These are phyloP conservation scores for Lithophane ornitopus DNA, from an alignment of 2,888 invertebrate genomes.

Conservation along the genomic window DNA sequence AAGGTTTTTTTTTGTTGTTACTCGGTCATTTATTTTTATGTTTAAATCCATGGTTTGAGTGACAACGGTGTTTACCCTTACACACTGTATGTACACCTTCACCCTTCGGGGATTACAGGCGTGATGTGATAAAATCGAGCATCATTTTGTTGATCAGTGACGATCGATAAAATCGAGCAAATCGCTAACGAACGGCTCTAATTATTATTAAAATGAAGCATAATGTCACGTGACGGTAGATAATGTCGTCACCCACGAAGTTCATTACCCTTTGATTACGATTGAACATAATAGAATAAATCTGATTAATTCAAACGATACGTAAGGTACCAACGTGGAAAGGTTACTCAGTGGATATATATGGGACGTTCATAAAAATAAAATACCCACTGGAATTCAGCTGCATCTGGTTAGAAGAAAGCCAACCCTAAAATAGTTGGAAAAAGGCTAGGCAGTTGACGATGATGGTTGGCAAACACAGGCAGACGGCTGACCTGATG, in stretches of 20 bases:
- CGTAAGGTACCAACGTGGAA: background rate
- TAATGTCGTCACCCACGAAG: background rate
- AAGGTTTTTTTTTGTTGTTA: no score
- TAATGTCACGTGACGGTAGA: background rate
- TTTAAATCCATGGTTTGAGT: no score
- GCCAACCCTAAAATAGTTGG: background rate
- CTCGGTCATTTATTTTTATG: no score
- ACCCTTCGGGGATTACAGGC: no score
- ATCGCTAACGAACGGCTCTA: background rate
- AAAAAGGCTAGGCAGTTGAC: background rate
- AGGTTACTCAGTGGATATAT: background rate
- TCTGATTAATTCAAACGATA: conserved; percentile 13
- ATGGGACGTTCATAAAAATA: background rate
- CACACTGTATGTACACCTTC: background rate
- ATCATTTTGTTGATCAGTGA: background rate
- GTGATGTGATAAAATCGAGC: background rate
- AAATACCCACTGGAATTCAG: background rate
- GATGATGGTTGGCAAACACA: background rate
- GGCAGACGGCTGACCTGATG: background rate
- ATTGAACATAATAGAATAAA: conserved; percentile 14
- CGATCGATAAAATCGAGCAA: background rate
- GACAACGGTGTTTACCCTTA: no score
- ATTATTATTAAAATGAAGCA: background rate
- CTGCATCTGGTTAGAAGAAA: no score
- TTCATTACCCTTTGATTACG: conserved; percentile 11